A percentile compares a stretch with the other conserved stretches of the same genome.
Conservation (phyloP, 1,140 invertebrate species). For the Anthonomus grandis region DNA sequence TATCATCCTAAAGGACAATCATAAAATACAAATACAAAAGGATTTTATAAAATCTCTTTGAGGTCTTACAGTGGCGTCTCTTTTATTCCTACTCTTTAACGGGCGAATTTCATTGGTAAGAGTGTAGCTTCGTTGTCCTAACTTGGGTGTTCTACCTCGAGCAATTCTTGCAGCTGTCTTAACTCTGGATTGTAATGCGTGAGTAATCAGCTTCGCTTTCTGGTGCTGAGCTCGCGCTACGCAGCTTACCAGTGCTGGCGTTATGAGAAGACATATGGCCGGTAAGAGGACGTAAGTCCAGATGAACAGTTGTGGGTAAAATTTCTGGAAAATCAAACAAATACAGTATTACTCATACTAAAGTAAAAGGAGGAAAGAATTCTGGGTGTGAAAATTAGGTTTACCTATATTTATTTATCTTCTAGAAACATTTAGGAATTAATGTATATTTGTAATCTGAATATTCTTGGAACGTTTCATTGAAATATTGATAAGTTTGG, state of each 20-base stretch:
- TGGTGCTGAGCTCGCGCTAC: constrained; percentile 19
- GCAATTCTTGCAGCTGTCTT: constrained; percentile 6
- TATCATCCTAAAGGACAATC: too few relatives aligned
- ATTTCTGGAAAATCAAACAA: not conserved
- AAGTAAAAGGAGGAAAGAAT: too few relatives aligned
- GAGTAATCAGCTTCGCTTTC: constrained; percentile 7
- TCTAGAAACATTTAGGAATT: too few relatives aligned
- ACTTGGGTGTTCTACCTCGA: constrained; percentile 1
- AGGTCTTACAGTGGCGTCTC: not conserved
- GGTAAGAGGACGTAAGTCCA: constrained; percentile 16
- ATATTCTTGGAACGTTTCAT: too few relatives aligned
- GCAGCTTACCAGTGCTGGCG: constrained; percentile 8
- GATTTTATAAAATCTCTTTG: not conserved
- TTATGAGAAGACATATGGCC: constrained; percentile 8
- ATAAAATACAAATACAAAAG: not conserved
- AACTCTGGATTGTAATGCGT: constrained; percentile 8
- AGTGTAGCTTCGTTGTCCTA: not conserved
- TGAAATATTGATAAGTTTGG: too few relatives aligned
- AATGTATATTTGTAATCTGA: too few relatives aligned
- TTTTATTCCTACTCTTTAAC: not conserved
- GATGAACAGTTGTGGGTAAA: constrained; percentile 13
- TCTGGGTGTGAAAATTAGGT: too few relatives aligned
- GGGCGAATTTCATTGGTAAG: not conserved
- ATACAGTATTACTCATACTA: too few relatives aligned
- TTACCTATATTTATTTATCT: too few relatives aligned